phyloP scores from a whole-genome alignment of 2,797 vertebrate species.

The Smutsia gigantea region DNA sequence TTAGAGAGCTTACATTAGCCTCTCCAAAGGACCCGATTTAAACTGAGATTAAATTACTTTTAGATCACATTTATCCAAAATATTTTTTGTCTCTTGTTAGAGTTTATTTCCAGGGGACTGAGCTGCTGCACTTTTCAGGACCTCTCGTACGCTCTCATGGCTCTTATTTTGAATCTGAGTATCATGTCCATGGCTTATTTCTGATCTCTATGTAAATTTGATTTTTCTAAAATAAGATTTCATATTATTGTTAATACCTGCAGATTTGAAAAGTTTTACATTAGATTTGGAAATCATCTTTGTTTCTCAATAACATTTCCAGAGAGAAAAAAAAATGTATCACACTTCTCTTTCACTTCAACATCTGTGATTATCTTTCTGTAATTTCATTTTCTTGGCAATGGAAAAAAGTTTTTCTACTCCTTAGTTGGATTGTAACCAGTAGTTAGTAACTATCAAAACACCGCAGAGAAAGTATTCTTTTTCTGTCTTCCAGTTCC shows the following conservation, averaged over 20 bases:
- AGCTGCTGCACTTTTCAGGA: neutral
- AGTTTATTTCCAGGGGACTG: neutral
- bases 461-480: neutral
- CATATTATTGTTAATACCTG: neutral
- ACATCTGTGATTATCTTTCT: constrained; percentile 41
- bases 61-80: constrained; percentile 31
- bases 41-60: constrained; percentile 23
- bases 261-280: constrained; percentile 29
- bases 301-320: constrained; percentile 29
- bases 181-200: neutral
- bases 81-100: neutral
- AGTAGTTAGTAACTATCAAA: constrained; percentile 45
- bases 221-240: constrained; percentile 55
- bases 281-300: constrained; percentile 25
- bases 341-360: constrained; percentile 20
- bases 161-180: constrained; percentile 20
- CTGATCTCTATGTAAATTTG: neutral
- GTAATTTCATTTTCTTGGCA: constrained; percentile 44
- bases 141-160: neutral
- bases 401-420: neutral
- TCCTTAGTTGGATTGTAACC: neutral
- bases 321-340: neutral
- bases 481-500: neutral
- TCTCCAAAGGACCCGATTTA: neutral
- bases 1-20: neutral